Conservation (phyloP, 2,797 vertebrate species). For the Phoeniculus purpureus region DNA sequence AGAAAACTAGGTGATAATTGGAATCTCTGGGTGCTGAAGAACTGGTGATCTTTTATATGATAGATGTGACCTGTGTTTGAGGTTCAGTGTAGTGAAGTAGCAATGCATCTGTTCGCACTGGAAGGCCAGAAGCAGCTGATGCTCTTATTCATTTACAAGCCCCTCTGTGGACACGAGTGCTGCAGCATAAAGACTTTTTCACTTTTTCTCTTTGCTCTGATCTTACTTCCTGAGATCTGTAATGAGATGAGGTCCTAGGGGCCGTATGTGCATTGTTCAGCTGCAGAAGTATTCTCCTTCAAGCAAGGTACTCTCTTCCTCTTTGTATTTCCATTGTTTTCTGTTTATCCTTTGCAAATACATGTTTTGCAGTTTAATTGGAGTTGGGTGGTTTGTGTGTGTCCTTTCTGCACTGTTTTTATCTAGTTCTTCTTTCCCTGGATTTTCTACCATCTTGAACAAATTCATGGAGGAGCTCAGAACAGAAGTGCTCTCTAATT, state of each 20-base stretch:
- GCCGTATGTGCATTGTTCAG: neutral
- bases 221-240: neutral
- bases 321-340: neutral
- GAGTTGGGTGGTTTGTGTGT: accelerated
- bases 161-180: accelerated
- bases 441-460: neutral
- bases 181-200: neutral
- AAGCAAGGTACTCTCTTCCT: neutral
- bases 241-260: neutral
- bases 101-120: neutral
- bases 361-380: neutral
- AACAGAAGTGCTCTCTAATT: neutral
- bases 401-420: neutral
- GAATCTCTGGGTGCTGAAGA: neutral
- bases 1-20: neutral
- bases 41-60: neutral
- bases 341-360: neutral
- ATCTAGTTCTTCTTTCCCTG: neutral
- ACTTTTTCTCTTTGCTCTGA: neutral
- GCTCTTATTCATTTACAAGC: neutral
- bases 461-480: neutral
- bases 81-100: neutral
- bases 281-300: neutral
- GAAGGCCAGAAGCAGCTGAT: neutral
- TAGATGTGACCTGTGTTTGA: neutral